These are phyloP conservation scores for Holothuria leucospilota DNA, from an alignment of 53 echinoderm and acorn worm species.

Conservation along the genomic window DNA sequence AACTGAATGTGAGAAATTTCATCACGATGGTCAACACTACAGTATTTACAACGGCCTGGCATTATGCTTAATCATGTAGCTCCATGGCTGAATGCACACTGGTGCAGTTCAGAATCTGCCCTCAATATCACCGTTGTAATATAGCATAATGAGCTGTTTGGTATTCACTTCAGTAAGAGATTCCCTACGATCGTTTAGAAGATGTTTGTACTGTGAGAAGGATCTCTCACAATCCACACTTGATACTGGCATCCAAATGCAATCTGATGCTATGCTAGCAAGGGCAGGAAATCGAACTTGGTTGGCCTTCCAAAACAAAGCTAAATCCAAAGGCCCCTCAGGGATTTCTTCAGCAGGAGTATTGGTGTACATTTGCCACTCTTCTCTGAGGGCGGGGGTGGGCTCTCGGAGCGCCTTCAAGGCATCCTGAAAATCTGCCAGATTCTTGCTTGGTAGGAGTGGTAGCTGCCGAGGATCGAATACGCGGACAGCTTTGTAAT, in stretches of 20 bases:
- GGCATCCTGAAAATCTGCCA: slow-evolving; percentile 4
- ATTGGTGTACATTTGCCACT: slow-evolving; percentile 15
- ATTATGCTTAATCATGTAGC: too few species aligned
- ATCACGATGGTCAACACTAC: too few species aligned
- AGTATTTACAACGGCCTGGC: too few species aligned
- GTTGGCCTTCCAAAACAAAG: slow-evolving; percentile 64
- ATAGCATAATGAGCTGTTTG: slow-evolving; percentile 69
- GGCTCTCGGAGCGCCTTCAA: not conserved
- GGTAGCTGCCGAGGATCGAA: slow-evolving; percentile 73
- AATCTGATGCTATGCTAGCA: slow-evolving; percentile 59
- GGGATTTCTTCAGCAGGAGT: slow-evolving; percentile 52
- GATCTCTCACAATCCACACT: slow-evolving; percentile 72
- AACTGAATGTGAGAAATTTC: too few species aligned
- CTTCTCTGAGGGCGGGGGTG: not conserved
- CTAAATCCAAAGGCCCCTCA: slow-evolving; percentile 48
- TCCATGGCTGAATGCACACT: too few species aligned
- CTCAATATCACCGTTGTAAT: slow-evolving; percentile 69
- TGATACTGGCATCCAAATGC: slow-evolving; percentile 72
- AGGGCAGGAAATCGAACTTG: slow-evolving; percentile 42
- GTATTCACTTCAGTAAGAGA: slow-evolving; percentile 68
- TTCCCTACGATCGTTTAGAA: slow-evolving; percentile 64
- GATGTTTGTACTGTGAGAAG: slow-evolving; percentile 73
- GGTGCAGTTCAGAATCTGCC: slow-evolving; percentile 40
- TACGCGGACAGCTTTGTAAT: slow-evolving; percentile 70
- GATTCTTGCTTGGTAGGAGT: not conserved